A percentile compares a stretch with the other conserved stretches of the same genome.
phyloP scores from a whole-genome alignment of 2,113 vertebrate species.

The Chauna torquata region DNA sequence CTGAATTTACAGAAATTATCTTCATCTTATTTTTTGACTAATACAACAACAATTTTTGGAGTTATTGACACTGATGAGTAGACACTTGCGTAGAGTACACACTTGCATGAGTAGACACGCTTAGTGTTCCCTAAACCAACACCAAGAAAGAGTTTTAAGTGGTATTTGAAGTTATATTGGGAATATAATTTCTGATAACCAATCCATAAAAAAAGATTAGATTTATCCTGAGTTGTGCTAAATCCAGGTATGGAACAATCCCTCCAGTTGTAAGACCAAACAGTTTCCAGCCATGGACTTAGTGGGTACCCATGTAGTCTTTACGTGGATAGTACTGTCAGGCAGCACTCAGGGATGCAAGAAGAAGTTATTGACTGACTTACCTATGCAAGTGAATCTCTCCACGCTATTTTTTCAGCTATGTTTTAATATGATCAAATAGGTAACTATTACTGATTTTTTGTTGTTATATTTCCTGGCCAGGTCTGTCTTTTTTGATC shows the following conservation, averaged over 20 bases:
- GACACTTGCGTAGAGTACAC: neutral
- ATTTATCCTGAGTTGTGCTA: neutral
- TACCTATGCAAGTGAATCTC: neutral
- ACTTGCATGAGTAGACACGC: neutral
- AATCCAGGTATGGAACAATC: neutral
- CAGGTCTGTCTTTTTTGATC: neutral
- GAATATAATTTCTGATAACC: neutral
- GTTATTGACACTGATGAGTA: neutral
- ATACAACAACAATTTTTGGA: neutral
- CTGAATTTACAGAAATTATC: neutral
- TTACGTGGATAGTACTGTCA: neutral
- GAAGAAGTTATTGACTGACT: neutral
- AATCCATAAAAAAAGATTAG: neutral
- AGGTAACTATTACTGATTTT: neutral
- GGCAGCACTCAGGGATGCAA: neutral
- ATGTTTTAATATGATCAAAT: neutral
- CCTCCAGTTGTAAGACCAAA: neutral
- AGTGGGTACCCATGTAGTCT: neutral
- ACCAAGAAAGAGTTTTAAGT: neutral
- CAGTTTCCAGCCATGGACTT: neutral
- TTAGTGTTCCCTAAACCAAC: neutral
- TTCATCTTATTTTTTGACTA: neutral
- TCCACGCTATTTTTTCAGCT: neutral
- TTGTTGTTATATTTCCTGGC: neutral
- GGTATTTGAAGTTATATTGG: neutral